Percentiles rank a stretch among this genome's conserved stretches.
Evolutionary conservation across 2,888 invertebrate species (phyloP).

Genomic region (Copidosoma aretas): DNA sequence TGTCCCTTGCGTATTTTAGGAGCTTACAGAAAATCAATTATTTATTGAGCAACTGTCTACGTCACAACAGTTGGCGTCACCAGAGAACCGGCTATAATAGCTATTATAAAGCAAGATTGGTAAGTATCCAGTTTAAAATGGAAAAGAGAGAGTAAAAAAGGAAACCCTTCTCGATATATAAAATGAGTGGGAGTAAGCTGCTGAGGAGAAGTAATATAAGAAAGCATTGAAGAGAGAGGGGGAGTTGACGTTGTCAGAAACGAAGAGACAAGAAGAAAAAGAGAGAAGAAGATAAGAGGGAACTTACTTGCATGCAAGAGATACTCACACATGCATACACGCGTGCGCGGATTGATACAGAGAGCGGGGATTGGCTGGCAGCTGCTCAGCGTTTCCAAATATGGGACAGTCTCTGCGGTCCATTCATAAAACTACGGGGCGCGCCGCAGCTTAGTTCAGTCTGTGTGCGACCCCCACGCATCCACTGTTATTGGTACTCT

Average conservation of each 20-base stretch:
- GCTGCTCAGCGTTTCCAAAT: slow-evolving; percentile 76
- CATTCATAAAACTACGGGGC: slow-evolving; percentile 83
- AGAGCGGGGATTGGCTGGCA: slow-evolving; percentile 66
- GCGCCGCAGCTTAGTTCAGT: slow-evolving; percentile 71
- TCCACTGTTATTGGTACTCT: slow-evolving; percentile 55
- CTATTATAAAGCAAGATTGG: slow-evolving; percentile 29
- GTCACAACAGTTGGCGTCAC: slow-evolving; percentile 55
- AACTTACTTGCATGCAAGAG: slow-evolving; percentile 33
- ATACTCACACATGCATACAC: slow-evolving; percentile 23
- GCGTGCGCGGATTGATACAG: slow-evolving; percentile 44
- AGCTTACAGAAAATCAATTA: too few relatives aligned
- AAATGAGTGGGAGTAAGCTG: slow-evolving; percentile 34
- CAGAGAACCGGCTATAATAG: slow-evolving; percentile 57
- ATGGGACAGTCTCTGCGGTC: slow-evolving; percentile 78
- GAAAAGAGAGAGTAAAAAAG: slow-evolving; percentile 21
- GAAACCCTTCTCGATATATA: slow-evolving; percentile 20
- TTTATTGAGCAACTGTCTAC: slow-evolving; percentile 43
- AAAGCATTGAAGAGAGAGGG: slow-evolving; percentile 24
- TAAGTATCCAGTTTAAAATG: slow-evolving; percentile 29
- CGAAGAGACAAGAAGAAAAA: slow-evolving; percentile 34
- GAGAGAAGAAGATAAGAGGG: slow-evolving; percentile 34
- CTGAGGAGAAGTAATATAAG: slow-evolving; percentile 25
- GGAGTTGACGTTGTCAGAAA: slow-evolving; percentile 40
- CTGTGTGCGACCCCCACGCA: slow-evolving; percentile 65
- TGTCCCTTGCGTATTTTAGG: too few relatives aligned